Evolutionary conservation across 1,140 invertebrate species (phyloP).

Genomic region (Rhopalosiphum maidis): DNA sequence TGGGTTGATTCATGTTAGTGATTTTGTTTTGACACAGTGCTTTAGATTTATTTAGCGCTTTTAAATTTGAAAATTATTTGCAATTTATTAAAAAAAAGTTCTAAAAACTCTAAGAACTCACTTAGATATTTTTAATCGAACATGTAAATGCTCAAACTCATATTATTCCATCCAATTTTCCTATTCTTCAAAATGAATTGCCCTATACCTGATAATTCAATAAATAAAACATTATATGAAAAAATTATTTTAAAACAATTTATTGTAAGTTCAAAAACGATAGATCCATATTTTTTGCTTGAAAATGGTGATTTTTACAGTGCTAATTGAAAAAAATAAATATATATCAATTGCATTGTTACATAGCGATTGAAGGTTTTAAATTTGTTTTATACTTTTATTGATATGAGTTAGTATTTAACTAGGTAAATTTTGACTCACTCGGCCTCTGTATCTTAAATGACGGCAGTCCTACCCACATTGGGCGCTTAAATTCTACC

Average conservation of each 20-base stretch:
- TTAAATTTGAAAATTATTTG: slow-evolving; percentile 16
- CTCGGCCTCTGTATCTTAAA: too few relatives aligned
- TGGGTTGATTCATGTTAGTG: not conserved
- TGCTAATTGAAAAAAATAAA: too few relatives aligned
- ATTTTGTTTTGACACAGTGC: not conserved
- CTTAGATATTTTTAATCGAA: not conserved
- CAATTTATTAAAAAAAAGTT: slow-evolving; percentile 12
- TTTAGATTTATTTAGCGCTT: not conserved
- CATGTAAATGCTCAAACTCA: not conserved
- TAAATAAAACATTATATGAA: not conserved
- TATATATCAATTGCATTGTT: too few relatives aligned
- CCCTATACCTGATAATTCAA: not conserved
- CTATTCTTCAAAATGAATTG: not conserved
- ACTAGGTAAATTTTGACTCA: too few relatives aligned
- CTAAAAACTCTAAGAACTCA: not conserved
- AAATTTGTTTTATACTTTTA: too few relatives aligned
- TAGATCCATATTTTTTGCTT: not conserved
- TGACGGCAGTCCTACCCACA: too few relatives aligned
- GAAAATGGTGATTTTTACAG: not conserved
- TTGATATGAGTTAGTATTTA: too few relatives aligned
- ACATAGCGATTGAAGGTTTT: too few relatives aligned
- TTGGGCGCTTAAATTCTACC: too few relatives aligned
- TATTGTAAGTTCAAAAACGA: not conserved
- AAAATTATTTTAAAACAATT: not conserved
- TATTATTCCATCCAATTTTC: not conserved